phyloP scores from a whole-genome alignment of 2,113 vertebrate genomes.

The Prunella himalayana region DNA sequence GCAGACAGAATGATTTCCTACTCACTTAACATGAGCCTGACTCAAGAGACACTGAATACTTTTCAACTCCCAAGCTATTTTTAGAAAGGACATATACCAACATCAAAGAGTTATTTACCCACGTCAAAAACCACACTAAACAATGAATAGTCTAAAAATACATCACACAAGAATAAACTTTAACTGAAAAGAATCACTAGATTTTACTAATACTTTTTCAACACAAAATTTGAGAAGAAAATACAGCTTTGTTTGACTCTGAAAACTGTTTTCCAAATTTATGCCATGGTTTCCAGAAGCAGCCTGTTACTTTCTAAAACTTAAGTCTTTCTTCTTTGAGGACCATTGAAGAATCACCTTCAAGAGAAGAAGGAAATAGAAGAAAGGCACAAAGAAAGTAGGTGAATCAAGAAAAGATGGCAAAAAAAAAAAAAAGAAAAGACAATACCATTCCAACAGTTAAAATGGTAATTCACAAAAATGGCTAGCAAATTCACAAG shows the following conservation, averaged over 20 bases:
- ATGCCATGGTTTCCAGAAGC: not conserved
- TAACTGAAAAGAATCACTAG: not conserved
- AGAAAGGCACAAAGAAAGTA: not conserved
- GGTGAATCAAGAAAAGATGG: not conserved
- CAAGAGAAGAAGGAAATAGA: not conserved
- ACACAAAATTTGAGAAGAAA: not conserved
- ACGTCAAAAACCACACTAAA: not conserved
- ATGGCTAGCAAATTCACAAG: not conserved
- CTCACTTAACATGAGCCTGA: constrained; percentile 1
- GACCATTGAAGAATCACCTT: not conserved
- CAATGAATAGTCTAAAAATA: not conserved
- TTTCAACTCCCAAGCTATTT: not conserved
- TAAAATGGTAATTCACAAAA: not conserved
- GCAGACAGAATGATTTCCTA: constrained; percentile 34
- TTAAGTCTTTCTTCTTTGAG: not conserved
- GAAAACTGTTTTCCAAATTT: not conserved
- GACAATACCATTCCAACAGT: not conserved
- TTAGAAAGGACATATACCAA: constrained; percentile 6
- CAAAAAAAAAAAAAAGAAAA: not conserved
- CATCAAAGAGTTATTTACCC: not conserved
- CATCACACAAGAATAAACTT: not conserved
- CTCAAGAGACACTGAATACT: not conserved
- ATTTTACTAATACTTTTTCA: not conserved
- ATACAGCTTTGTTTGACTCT: not conserved
- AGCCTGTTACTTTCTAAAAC: not conserved